Conservation (phyloP, 2,113 vertebrate genomes). For the Burhinus oedicnemus region DNA sequence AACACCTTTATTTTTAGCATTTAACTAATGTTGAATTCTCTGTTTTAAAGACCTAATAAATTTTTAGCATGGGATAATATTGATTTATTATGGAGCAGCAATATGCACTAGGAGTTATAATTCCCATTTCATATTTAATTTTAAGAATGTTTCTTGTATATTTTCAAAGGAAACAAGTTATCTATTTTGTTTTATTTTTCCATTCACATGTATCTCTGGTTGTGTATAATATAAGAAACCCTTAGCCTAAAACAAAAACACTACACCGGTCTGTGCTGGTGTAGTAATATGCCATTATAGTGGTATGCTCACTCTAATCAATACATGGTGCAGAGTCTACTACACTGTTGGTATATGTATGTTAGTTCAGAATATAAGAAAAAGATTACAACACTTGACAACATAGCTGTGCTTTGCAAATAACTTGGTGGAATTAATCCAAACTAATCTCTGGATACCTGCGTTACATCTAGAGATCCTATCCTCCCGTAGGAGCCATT, state of each 20-base stretch:
- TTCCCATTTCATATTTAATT: neutral
- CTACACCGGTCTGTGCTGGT: neutral
- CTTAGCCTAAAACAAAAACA: neutral
- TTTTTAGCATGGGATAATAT: neutral
- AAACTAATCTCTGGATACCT: neutral
- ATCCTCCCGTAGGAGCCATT: neutral
- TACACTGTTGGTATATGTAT: neutral
- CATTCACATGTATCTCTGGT: neutral
- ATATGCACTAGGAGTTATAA: neutral
- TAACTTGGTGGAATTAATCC: neutral
- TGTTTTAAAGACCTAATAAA: neutral
- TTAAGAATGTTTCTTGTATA: neutral
- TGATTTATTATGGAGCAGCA: neutral
- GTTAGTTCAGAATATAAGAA: neutral
- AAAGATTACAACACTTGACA: neutral
- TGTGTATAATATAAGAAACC: neutral
- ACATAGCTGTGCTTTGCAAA: neutral
- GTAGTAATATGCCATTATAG: neutral
- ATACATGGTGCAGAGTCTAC: neutral
- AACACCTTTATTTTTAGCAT: neutral
- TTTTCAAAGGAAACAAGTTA: neutral
- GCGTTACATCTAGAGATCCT: neutral
- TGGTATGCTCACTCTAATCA: neutral
- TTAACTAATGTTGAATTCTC: neutral
- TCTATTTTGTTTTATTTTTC: neutral